Conservation (phyloP, 2,888 invertebrate genomes). For the Thumatha senex region DNA sequence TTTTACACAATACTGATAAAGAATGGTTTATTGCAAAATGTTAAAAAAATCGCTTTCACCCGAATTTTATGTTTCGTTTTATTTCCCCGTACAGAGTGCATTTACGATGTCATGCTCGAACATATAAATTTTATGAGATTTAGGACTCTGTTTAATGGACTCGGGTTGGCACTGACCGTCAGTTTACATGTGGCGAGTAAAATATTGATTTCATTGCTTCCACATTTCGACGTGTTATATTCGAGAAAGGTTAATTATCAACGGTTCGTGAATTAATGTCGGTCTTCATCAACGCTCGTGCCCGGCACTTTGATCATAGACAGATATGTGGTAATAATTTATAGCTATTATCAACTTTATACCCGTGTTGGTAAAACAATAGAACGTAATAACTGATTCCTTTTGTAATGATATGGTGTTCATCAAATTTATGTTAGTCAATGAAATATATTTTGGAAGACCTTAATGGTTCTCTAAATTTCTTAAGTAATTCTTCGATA, state of each 20-base stretch:
- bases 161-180: slow-evolving; percentile 47
- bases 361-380: slow-evolving; percentile 34
- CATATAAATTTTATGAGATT: slow-evolving; percentile 74
- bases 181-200: slow-evolving; percentile 53
- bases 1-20: slow-evolving; percentile 41
- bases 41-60: slow-evolving; percentile 56
- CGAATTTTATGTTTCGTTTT: slow-evolving; percentile 62
- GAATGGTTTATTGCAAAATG: slow-evolving; percentile 47
- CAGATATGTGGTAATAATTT: slow-evolving; percentile 21
- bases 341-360: slow-evolving; percentile 35
- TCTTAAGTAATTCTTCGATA: too few species aligned
- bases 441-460: slow-evolving; percentile 16
- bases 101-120: slow-evolving; percentile 71
- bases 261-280: slow-evolving; percentile 35
- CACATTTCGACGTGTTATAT: slow-evolving; percentile 19
- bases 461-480: too few species aligned
- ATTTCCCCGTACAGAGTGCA: slow-evolving; percentile 58
- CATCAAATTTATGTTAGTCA: slow-evolving; percentile 13
- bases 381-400: slow-evolving; percentile 25
- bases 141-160: slow-evolving; percentile 63
- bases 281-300: slow-evolving; percentile 45
- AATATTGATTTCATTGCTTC: slow-evolving; percentile 31
- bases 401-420: slow-evolving; percentile 17
- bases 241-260: slow-evolving; percentile 42
- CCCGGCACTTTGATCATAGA: slow-evolving; percentile 21